Evolutionary conservation across 2,888 invertebrate species (phyloP).

Genomic region (Noctuana brunneofusca): DNA sequence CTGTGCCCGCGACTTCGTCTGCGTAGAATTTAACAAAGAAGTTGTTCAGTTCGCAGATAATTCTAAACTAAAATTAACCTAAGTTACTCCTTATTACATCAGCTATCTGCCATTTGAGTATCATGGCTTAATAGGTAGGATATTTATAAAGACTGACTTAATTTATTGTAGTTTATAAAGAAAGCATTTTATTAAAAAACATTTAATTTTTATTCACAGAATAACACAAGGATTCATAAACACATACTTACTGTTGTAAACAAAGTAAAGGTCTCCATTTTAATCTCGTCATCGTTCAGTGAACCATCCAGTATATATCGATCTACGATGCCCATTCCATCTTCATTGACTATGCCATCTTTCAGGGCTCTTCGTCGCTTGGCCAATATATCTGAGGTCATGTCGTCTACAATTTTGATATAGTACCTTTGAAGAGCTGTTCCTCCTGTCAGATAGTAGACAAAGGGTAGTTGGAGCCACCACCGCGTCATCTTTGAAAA

Average conservation of each 20-base stretch:
- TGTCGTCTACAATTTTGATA: slow-evolving; percentile 46
- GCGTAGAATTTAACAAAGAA: no score
- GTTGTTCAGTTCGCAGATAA: no score
- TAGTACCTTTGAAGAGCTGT: slow-evolving; percentile 47
- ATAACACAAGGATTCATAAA: no score
- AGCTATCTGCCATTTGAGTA: no score
- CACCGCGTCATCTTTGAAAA: slow-evolving; percentile 63
- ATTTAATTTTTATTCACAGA: no score
- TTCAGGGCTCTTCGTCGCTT: slow-evolving; percentile 50
- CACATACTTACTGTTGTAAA: slow-evolving; percentile 65
- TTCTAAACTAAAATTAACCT: no score
- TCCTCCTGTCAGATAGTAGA: slow-evolving; percentile 56
- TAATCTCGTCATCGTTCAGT: slow-evolving; percentile 55
- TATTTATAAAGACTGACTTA: no score
- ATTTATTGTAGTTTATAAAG: no score
- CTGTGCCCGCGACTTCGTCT: no score
- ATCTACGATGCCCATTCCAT: slow-evolving; percentile 58
- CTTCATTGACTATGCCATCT: slow-evolving; percentile 41
- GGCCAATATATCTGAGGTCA: slow-evolving; percentile 52
- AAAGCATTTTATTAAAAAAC: no score
- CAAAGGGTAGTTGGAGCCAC: slow-evolving; percentile 65
- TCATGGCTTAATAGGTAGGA: no score
- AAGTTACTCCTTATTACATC: no score
- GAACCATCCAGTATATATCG: slow-evolving; percentile 57
- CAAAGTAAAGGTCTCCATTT: slow-evolving; percentile 55